Base-by-base conservation (phyloP, 1,140 invertebrate species). In the Magallana ariakensis region DNA sequence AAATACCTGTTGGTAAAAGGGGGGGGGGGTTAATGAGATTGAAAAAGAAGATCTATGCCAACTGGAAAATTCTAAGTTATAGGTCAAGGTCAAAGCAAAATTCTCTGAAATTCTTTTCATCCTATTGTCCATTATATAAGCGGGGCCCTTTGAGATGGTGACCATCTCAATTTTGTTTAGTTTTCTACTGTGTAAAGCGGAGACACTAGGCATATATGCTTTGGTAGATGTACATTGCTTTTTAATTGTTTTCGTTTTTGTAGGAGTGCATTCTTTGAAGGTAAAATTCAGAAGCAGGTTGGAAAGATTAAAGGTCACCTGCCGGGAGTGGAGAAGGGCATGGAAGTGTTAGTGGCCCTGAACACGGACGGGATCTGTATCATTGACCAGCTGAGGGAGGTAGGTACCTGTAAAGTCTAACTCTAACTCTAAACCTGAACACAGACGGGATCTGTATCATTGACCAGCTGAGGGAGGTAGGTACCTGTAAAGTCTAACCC, bases 321-420 rank as follows among this genome's bases (percentile, higher is more conserved):
- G 8, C 60, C 82, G 16, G 81, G 81, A 8, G 85, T 86, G 4
- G 58, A 62, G 9, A 84, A 85, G 46, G 66, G 87, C 53, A 89
- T 84, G 26, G 88, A 89, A 8, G 83, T 85, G 1, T 22, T 84
- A 16, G 62, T 84, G 26, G 97, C 97, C 16, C 97, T 99, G 86
- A 98, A 98, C 93, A 96, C 96, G 11, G 96, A 96, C 87, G 97
- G 98, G 16, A 96, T 98, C 87, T 97, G 97, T 93, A 96, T 99
- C 85, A 98, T 98, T 87, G 97, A 98, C 93, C 96, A 97, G 90
- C 95, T 96, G 62, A 96, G 97, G 95, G 97, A 96, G 94, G 97
- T 98, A 95, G 96, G 97, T 53, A 33, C 97, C 16, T 97, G 98
- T 86, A 98, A 98, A 93, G 96, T 46, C 33, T 46, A 46, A 46